Evolutionary conservation across 1,140 invertebrate genomes (phyloP), one percentile per base, ranked within the genome.

Genomic region (Trachymyrmex cornetzi): DNA sequence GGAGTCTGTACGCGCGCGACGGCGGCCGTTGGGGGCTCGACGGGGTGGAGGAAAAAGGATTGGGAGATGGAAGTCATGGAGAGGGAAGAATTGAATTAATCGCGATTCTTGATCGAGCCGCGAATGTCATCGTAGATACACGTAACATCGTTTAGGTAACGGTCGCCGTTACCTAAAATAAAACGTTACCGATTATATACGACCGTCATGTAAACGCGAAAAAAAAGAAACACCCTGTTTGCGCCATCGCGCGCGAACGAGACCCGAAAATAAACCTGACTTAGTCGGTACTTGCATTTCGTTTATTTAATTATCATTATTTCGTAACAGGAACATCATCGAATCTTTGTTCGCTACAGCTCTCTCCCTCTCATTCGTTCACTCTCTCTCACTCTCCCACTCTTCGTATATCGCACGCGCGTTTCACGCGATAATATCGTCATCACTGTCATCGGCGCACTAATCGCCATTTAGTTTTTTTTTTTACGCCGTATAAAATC

Each of bases 261-360:
- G 87, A 89, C 81, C 79, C 91, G 81, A 91, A 92, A 61, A 57
- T 89, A 92, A 94, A 92, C 93, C 93, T 94, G 93, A 94, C 93
- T 95, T 92, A 93, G 91, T 92, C 92, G 92, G 72, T 94, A 94
- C 77, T 92, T 84, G 81, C 90, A 90, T 91, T 92, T 92, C 86
- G 85, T 92, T 89, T 89, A 87, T 88, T 92, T 93, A 91, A 92
- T 93, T 93, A 94, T 93, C 93, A 94, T 94, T 93, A 94, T 92
- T 59, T 93, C 94, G 87, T 91, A 95, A 95, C 93, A 95, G 94
- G 94, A 95, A 95, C 94, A 95, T 94, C 89, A 95, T 94, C 93
- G 94, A 95, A 95, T 93, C 94, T 94, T 94, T 94, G 92, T 94
- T 94, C 93, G 92, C 94, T 87, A 92, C 88, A 92, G 48, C 12